Percentiles rank a stretch among this genome's conserved stretches.
Evolutionary conservation across 2,113 vertebrate species (phyloP).

Genomic region (Oenanthe oenanthe): DNA sequence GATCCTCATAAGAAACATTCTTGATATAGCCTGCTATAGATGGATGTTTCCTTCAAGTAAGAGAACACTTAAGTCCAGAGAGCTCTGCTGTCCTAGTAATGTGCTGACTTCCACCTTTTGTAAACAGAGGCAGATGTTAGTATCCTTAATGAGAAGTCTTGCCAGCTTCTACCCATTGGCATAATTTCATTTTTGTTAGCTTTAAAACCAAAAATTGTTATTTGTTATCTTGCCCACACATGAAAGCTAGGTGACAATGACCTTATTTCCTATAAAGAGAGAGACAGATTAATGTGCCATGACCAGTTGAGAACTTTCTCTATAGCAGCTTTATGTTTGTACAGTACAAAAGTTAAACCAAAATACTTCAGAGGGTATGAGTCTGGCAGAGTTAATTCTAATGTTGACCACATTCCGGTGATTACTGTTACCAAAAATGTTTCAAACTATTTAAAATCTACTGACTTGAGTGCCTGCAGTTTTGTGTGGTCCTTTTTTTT

Average conservation of each 20-base stretch:
- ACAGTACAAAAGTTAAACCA: background rate
- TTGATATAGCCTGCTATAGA: background rate
- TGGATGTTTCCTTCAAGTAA: background rate
- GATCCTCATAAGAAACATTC: background rate
- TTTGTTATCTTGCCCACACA: background rate
- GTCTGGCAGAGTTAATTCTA: background rate
- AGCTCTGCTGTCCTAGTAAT: background rate
- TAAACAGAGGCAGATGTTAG: background rate
- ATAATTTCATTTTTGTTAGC: background rate
- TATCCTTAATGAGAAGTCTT: background rate
- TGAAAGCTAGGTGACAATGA: background rate
- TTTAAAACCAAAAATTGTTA: background rate
- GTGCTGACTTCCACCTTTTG: background rate
- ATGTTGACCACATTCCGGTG: background rate
- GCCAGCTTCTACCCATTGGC: accelerated
- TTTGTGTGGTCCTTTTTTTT: too few relatives aligned
- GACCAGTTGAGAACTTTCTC: background rate
- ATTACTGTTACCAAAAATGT: background rate
- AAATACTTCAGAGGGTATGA: background rate
- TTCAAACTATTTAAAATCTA: background rate
- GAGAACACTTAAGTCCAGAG: background rate
- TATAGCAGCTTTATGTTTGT: background rate
- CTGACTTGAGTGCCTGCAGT: too few relatives aligned
- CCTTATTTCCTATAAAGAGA: background rate
- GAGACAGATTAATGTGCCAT: background rate